phyloP scores from a whole-genome alignment of 2,113 vertebrate species.

The Labeo catla region DNA sequence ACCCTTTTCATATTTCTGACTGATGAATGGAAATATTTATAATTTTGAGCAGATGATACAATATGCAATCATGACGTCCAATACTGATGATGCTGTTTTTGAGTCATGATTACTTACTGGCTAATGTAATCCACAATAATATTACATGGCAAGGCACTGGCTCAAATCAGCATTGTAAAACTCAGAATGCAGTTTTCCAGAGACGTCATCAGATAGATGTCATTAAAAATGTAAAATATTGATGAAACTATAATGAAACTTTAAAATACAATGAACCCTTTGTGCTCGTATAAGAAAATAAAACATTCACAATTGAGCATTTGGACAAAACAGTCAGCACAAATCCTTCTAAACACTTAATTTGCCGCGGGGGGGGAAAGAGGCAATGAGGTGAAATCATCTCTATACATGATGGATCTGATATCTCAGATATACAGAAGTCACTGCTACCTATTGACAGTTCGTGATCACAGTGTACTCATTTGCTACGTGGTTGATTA shows the following conservation, averaged over 20 bases:
- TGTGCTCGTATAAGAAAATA: conserved; percentile 59
- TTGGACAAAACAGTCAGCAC: conserved; percentile 61
- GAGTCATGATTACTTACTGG: conserved; percentile 12
- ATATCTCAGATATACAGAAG: conserved; percentile 55
- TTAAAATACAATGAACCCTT: conserved; percentile 45
- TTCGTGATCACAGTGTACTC: conserved; percentile 69
- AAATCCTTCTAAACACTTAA: conserved; percentile 61
- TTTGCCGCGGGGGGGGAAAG: conserved; percentile 34
- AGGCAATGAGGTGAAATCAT: conserved; percentile 47
- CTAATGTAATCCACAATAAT: conserved; percentile 38
- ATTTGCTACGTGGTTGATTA: conserved; percentile 78
- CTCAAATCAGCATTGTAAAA: conserved; percentile 51
- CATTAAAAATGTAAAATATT: conserved; percentile 1
- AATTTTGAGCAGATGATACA: conserved; percentile 16
- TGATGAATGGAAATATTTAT: background rate
- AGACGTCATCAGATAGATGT: background rate
- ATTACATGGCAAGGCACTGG: conserved; percentile 60
- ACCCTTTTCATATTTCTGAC: conserved; percentile 5
- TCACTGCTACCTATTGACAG: conserved; percentile 60
- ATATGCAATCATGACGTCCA: background rate
- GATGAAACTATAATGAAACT: conserved; percentile 8
- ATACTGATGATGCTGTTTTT: conserved; percentile 25
- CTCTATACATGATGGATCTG: conserved; percentile 58
- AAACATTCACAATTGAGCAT: conserved; percentile 55
- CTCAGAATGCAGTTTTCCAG: conserved; percentile 41